Conservation (phyloP, 1,140 invertebrate species). For the Cherax quadricarinatus region DNA sequence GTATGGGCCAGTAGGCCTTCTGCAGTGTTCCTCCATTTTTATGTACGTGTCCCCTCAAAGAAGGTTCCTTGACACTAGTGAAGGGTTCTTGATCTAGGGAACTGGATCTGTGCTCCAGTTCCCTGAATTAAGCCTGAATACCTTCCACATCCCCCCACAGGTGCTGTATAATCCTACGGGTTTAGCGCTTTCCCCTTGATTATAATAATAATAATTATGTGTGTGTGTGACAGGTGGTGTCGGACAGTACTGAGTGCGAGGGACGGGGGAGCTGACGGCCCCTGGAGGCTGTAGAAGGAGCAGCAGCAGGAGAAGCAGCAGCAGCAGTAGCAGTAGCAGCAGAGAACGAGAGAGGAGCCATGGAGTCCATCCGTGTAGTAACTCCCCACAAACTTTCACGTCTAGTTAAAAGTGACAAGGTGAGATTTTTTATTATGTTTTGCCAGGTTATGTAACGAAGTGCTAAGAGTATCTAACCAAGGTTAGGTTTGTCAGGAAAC, state of each 20-base stretch:
- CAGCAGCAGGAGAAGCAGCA: no score
- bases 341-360: conserved; percentile 24
- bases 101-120: no score
- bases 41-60: no score
- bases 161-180: no score
- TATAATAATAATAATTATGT: not conserved
- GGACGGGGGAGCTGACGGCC: conserved; percentile 62
- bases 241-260: conserved; percentile 35
- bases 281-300: conserved; percentile 15
- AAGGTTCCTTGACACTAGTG: no score
- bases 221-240: conserved; percentile 34
- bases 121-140: no score
- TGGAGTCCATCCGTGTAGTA: conserved; percentile 49
- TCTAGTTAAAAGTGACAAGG: conserved; percentile 41
- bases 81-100: no score
- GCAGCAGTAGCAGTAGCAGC: not conserved
- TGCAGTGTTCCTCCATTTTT: no score
- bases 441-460: not conserved
- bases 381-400: conserved; percentile 53
- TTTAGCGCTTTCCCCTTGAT: no score
- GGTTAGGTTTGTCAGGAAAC: no score
- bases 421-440: not conserved
- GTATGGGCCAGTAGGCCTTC: no score
- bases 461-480: not conserved
- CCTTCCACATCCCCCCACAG: no score